Percentiles rank a stretch among this genome's conserved stretches.
Conservation (phyloP, 2,888 invertebrate species). For the Drymonia ruficornis region DNA sequence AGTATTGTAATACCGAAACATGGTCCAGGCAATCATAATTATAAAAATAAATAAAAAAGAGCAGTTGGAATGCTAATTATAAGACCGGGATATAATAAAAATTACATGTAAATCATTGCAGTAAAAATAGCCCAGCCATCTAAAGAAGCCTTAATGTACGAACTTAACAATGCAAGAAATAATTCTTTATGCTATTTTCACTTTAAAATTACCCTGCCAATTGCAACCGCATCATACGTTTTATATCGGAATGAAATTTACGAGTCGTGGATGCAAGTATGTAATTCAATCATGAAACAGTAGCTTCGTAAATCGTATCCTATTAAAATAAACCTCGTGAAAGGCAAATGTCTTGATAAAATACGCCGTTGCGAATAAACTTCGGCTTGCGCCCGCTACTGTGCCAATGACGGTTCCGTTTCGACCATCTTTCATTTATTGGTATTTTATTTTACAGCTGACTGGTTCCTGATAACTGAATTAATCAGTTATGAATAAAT, state of each 20-base stretch:
- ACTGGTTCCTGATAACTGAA: no score
- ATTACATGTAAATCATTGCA: conserved; percentile 37
- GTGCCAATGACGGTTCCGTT: background rate
- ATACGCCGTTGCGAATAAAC: conserved; percentile 44
- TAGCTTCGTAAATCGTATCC: conserved; percentile 37
- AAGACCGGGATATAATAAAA: conserved; percentile 36
- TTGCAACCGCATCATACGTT: conserved; percentile 50
- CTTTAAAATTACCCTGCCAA: conserved; percentile 61
- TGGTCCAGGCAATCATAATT: conserved; percentile 21
- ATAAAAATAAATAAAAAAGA: conserved; percentile 28
- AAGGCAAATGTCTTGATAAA: conserved; percentile 30
- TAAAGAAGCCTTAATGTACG: conserved; percentile 30
- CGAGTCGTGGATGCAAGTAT: conserved; percentile 34
- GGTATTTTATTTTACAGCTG: background rate
- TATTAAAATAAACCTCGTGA: conserved; percentile 45
- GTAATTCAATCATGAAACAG: conserved; percentile 49
- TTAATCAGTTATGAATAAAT: no score
- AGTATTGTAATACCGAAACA: conserved; percentile 15
- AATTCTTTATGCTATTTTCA: conserved; percentile 69
- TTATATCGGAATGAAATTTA: conserved; percentile 48
- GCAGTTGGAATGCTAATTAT: conserved; percentile 34
- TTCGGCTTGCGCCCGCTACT: conserved; percentile 16
- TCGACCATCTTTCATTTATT: conserved; percentile 12
- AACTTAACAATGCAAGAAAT: conserved; percentile 40
- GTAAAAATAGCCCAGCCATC: conserved; percentile 42